These are phyloP conservation scores for Enteromius treurensis DNA, from an alignment of 2,797 vertebrate genomes.

Conservation along the genomic window DNA sequence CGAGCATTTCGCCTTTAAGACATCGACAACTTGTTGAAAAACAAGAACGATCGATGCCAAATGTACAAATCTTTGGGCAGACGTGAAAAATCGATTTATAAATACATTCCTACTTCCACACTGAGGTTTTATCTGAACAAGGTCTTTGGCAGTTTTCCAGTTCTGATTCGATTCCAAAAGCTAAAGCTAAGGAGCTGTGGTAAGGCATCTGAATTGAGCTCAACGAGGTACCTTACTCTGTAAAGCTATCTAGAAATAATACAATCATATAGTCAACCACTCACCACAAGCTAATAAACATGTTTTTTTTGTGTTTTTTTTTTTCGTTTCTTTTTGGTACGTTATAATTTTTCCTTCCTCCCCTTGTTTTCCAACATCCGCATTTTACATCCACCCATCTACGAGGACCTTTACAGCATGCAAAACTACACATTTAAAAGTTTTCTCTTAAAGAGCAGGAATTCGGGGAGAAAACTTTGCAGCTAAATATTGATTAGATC, in stretches of 20 bases:
- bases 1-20: neutral
- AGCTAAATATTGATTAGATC: conserved; percentile 37
- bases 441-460: conserved; percentile 80
- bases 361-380: conserved; percentile 40
- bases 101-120: neutral
- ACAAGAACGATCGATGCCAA: neutral
- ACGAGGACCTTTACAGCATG: conserved; percentile 69
- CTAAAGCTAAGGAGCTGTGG: conserved; percentile 48
- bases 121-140: conserved; percentile 25
- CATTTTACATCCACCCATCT: conserved; percentile 61
- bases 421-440: conserved; percentile 60
- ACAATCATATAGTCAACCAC: conserved; percentile 87
- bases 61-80: conserved; percentile 17
- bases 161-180: conserved; percentile 52
- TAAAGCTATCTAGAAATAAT: conserved; percentile 75
- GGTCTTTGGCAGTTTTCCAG: conserved; percentile 66
- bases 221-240: conserved; percentile 67
- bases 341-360: conserved; percentile 26
- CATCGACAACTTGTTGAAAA: neutral
- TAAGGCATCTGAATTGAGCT: conserved; percentile 60
- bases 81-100: neutral
- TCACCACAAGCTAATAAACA: conserved; percentile 76
- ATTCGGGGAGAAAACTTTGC: conserved; percentile 56
- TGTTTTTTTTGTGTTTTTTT: too few relatives aligned
- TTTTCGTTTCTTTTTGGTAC: conserved; percentile 51